Evolutionary conservation across 2,113 vertebrate genomes (phyloP), one percentile per base, ranked within the genome.

Genomic region (Myocastor coypus): DNA sequence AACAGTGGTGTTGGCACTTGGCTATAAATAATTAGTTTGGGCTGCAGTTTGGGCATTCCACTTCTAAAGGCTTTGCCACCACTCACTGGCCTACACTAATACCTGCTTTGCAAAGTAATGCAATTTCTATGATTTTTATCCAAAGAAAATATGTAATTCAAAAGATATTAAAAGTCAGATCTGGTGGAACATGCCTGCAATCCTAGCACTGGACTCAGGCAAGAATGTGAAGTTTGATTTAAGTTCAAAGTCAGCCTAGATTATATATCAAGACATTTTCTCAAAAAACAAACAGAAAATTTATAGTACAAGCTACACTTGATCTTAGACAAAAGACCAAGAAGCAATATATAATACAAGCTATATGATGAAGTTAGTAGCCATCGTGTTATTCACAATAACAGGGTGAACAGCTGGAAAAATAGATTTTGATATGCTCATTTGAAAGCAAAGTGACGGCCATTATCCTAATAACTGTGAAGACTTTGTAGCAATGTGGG

Each of bases 121-220:
- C 34, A 11, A 61, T 52, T 34, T 32, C 81, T 93, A 81, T 46
- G 19, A 81, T 40, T 87, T 68, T 85, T n/a, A 95, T 66, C n/a
- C 64, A 75, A 69, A 87, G 75, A 94, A 89, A 83, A 93, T 40
- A 9, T 22, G 20, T 7, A 37, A 92, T 86, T 89, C 26, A 87
- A 91, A 94, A 83, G 57, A 50, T 69, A 75, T 71, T 78, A 68
- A 26, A 40, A 40, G 71, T 55, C 55, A 55, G 10, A 55, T 14
- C 55, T 52, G 52, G 52, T 52, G 52, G 52, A 9, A 52, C 52
- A 52, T 52, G 52, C 52, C 52, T 55, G 14, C 13, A 16, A 55
- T 55, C 14, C 55, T 3, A 55, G 55, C 71, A 73, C 37, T 42
- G 12, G 22, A n/a, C 22, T 42, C 11, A 40, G 71, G 71, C 68